phyloP scores from a whole-genome alignment of 2,113 vertebrate species.

The Vombatus ursinus region DNA sequence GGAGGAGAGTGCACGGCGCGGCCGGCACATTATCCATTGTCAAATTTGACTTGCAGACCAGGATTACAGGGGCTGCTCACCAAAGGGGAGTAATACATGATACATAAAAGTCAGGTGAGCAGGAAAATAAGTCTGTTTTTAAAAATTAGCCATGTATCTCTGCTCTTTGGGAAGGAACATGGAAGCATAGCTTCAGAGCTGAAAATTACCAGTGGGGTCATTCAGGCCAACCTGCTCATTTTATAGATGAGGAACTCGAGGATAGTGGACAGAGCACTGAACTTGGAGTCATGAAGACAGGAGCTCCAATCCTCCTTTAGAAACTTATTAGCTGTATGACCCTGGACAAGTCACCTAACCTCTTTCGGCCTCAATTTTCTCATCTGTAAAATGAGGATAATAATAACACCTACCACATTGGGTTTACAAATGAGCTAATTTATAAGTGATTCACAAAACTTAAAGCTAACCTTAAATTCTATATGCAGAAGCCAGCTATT shows the following conservation, averaged over 20 bases:
- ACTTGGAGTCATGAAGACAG: background rate
- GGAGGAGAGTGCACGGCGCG: too few species aligned
- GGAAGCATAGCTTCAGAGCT: background rate
- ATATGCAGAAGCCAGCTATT: background rate
- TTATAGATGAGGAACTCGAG: background rate
- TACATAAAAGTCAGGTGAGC: background rate
- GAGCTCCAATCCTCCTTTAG: background rate
- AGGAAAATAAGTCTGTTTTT: background rate
- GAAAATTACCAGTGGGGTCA: background rate
- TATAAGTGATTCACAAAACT: background rate
- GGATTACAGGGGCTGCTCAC: background rate
- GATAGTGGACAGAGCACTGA: background rate
- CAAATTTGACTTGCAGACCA: background rate
- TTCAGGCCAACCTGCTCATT: background rate
- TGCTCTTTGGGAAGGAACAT: background rate
- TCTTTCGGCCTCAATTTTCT: background rate
- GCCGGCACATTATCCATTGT: too few species aligned
- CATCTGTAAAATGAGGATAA: background rate
- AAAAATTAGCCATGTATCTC: background rate
- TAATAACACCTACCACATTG: background rate
- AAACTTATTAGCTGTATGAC: background rate
- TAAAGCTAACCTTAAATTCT: background rate
- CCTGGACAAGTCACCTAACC: background rate
- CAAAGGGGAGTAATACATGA: background rate
- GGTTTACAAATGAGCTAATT: background rate